Evolutionary conservation across 2,888 invertebrate species (phyloP).

Genomic region (Aspidiotus rigidus): DNA sequence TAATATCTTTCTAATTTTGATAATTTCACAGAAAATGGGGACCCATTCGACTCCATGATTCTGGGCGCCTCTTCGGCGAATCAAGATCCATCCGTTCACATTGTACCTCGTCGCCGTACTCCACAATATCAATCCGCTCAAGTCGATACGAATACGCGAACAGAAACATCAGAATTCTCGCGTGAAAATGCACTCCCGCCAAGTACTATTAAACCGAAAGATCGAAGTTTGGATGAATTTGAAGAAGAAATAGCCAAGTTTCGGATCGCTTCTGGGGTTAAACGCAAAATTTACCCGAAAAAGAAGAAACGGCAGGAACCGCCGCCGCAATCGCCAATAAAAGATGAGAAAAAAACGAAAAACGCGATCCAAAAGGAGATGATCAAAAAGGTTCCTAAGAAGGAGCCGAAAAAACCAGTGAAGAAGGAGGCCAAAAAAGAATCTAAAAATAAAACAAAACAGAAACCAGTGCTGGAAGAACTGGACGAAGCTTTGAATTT

Average conservation of each 20-base stretch:
- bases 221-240: slow-evolving; percentile 3
- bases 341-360: not conserved
- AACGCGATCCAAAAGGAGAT: not conserved
- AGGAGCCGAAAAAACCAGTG: not conserved
- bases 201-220: not conserved
- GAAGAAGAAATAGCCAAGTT: slow-evolving; percentile 21
- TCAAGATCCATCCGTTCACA: not conserved
- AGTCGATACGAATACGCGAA: not conserved
- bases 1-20: too few species aligned
- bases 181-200: not conserved
- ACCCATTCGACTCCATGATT: not conserved
- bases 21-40: too few species aligned
- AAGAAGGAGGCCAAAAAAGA: not conserved
- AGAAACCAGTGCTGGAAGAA: not conserved
- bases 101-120: not conserved
- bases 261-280: not conserved
- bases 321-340: not conserved
- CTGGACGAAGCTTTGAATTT: too few species aligned
- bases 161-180: not conserved
- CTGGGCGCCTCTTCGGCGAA: not conserved
- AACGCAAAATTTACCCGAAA: not conserved
- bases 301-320: slow-evolving; percentile 8
- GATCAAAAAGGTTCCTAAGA: not conserved
- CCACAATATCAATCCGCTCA: too few species aligned
- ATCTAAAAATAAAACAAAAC: not conserved